Conservation (phyloP, 2,888 invertebrate genomes). For the Galerucella nymphaeae region DNA sequence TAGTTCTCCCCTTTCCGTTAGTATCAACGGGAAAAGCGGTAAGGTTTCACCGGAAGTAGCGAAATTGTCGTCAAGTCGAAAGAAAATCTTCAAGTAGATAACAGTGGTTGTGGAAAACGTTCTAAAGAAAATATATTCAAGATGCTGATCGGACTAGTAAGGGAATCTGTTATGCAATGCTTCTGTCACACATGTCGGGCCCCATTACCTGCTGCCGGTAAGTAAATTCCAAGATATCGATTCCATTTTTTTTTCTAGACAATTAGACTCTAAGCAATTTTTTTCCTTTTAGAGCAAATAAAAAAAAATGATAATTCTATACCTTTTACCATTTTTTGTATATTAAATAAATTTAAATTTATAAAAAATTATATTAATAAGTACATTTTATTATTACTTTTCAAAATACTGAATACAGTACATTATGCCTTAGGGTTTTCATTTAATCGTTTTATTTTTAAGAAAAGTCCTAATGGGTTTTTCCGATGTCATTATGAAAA, state of each 20-base stretch:
- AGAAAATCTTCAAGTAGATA: conserved; percentile 5
- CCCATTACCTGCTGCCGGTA: conserved; percentile 83
- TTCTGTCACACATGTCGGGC: conserved; percentile 94
- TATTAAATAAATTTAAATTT: no score
- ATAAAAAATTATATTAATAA: no score
- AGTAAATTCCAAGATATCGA: conserved; percentile 57
- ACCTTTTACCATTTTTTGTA: no score
- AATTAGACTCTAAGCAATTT: no score
- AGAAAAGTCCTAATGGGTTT: background rate
- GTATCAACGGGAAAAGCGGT: conserved; percentile 30
- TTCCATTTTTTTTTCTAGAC: conserved; percentile 6
- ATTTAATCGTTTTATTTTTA: background rate
- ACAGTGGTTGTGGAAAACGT: conserved; percentile 26
- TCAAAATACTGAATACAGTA: no score
- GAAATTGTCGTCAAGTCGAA: conserved; percentile 16
- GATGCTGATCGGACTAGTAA: conserved; percentile 91
- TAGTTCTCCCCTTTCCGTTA: conserved; percentile 32
- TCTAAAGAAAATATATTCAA: conserved; percentile 51
- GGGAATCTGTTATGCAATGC: conserved; percentile 93
- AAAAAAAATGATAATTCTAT: no score
- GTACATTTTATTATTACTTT: no score
- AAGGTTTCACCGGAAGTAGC: conserved; percentile 23
- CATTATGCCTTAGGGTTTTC: background rate
- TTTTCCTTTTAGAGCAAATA: no score
- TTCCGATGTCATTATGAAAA: background rate